Percentiles rank a stretch among this genome's conserved stretches.
Conservation (phyloP, 2,888 invertebrate species). For the Blastobasis lacticolella region DNA sequence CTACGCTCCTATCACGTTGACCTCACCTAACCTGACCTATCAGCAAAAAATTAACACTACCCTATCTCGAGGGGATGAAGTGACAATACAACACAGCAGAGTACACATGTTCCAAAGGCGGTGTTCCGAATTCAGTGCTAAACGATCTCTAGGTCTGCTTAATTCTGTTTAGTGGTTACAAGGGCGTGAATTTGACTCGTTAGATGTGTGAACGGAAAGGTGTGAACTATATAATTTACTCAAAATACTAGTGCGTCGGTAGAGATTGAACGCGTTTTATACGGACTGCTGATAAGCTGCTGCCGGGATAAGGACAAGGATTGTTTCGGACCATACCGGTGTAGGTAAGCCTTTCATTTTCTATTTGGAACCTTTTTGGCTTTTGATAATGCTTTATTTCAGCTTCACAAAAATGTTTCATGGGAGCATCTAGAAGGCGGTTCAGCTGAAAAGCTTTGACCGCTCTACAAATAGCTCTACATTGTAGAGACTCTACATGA, state of each 20-base stretch:
- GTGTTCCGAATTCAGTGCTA: constrained; percentile 62
- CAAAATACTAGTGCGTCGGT: constrained; percentile 29
- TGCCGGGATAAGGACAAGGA: constrained; percentile 1
- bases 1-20: constrained; percentile 36
- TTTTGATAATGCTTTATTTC: neutral
- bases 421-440: too few relatives aligned
- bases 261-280: constrained; percentile 2
- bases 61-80: constrained; percentile 11
- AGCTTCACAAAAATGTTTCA: too few relatives aligned
- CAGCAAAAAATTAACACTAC: constrained; percentile 5
- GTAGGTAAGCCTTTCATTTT: constrained; percentile 4
- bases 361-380: neutral
- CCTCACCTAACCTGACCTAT: constrained; percentile 22
- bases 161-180: constrained; percentile 58
- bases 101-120: constrained; percentile 25
- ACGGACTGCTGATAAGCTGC: neutral
- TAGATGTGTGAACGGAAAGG: constrained; percentile 56
- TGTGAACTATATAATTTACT: constrained; percentile 41
- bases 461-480: too few relatives aligned
- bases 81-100: constrained; percentile 27
- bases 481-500: neutral
- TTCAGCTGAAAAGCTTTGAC: too few relatives aligned
- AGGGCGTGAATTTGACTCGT: constrained; percentile 62
- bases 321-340: neutral
- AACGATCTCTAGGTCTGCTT: constrained; percentile 54